Percentiles rank a stretch among this genome's conserved stretches.
These are phyloP conservation scores for Nothobranchius kuhntae DNA, from an alignment of 2,113 vertebrate species.

Conservation along the genomic window DNA sequence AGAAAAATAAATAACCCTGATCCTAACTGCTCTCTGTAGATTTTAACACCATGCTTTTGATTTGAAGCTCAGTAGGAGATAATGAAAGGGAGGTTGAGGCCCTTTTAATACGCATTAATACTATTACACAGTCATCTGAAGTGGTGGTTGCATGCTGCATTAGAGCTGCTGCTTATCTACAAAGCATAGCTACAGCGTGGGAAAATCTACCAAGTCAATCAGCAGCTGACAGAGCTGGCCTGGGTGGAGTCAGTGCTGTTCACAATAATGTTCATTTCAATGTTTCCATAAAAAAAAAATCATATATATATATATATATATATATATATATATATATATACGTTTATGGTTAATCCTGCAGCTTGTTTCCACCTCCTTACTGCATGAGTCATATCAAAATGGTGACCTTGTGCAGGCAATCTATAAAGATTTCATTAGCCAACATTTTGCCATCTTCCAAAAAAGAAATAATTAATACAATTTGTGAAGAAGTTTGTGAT, in stretches of 20 bases:
- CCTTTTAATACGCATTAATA: conserved; percentile 58
- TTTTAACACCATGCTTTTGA: conserved; percentile 65
- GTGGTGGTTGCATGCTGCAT: conserved; percentile 54
- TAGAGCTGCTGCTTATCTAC: conserved; percentile 65
- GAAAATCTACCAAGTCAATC: conserved; percentile 56
- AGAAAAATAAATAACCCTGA: conserved; percentile 56
- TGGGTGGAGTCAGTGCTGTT: neutral
- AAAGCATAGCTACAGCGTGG: conserved; percentile 56
- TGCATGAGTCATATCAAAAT: no score
- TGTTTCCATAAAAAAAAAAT: no score
- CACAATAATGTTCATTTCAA: neutral
- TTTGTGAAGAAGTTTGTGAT: conserved; percentile 28
- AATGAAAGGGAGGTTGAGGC: conserved; percentile 59
- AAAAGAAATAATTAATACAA: neutral
- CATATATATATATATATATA: no score
- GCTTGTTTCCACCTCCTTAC: no score
- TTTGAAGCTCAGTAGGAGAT: conserved; percentile 68
- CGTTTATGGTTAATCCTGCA: no score
- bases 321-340: no score
- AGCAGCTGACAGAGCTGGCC: conserved; percentile 42
- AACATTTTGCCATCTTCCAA: conserved; percentile 4
- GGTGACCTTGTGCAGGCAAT: neutral
- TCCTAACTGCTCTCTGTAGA: conserved; percentile 43
- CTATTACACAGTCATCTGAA: conserved; percentile 65
- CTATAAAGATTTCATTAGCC: neutral